Conservation (phyloP, 2,888 invertebrate species). For the Sesamia inferens region DNA sequence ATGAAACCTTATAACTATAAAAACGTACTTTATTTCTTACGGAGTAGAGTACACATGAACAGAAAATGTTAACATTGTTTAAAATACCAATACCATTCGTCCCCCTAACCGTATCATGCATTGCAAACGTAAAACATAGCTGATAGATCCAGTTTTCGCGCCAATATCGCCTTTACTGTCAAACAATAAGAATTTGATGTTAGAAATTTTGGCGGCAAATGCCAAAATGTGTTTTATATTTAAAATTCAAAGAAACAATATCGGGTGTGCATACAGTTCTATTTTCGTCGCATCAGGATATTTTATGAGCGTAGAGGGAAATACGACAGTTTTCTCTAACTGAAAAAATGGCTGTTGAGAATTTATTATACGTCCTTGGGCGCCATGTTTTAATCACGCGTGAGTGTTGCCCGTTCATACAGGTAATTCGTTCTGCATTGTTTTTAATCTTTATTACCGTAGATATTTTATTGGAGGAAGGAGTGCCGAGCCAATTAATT, state of each 20-base stretch:
- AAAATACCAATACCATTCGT: slow-evolving; percentile 74
- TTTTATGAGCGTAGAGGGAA: slow-evolving; percentile 86
- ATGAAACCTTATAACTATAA: slow-evolving; percentile 36
- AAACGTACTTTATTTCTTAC: slow-evolving; percentile 44
- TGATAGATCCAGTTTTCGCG: slow-evolving; percentile 57
- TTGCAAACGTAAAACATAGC: slow-evolving; percentile 62
- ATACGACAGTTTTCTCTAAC: slow-evolving; percentile 80
- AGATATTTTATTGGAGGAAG: slow-evolving; percentile 58
- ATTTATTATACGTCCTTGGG: slow-evolving; percentile 76
- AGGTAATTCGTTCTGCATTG: slow-evolving; percentile 69
- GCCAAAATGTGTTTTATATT: slow-evolving; percentile 68
- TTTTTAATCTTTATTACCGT: slow-evolving; percentile 55
- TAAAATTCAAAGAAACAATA: slow-evolving; percentile 89
- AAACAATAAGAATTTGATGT: slow-evolving; percentile 66
- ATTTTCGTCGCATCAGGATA: slow-evolving; percentile 78
- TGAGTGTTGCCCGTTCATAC: slow-evolving; percentile 72
- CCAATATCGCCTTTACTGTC: slow-evolving; percentile 68
- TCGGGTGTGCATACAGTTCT: slow-evolving; percentile 85
- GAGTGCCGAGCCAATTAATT: slow-evolving; percentile 49
- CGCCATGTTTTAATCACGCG: slow-evolving; percentile 78
- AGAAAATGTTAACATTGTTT: slow-evolving; percentile 61
- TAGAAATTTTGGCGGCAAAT: slow-evolving; percentile 63
- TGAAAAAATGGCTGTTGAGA: slow-evolving; percentile 73
- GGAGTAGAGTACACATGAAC: slow-evolving; percentile 47
- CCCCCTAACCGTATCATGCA: slow-evolving; percentile 73